Evolutionary conservation across 2,113 vertebrate genomes (phyloP).

Genomic region (Lagopus muta): DNA sequence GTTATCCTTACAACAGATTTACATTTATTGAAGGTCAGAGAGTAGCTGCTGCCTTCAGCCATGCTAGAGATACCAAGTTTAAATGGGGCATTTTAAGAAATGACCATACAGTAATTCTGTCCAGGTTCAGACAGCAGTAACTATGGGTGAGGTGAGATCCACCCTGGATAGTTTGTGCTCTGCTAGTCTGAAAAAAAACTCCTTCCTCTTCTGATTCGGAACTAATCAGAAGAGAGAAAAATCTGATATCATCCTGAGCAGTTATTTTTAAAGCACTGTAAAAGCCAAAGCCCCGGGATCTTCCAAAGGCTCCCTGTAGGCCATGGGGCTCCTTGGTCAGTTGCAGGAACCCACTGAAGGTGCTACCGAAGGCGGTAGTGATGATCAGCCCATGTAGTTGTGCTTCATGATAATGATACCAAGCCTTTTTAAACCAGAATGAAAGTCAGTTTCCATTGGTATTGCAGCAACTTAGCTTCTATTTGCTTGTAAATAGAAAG

Average conservation of each 20-base stretch:
- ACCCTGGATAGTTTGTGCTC: neutral
- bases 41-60: neutral
- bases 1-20: neutral
- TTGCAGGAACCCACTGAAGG: fast-evolving
- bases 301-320: neutral
- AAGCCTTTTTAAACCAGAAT: neutral
- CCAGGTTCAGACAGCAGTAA: neutral
- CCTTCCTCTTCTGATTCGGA: neutral
- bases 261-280: neutral
- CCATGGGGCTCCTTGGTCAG: neutral
- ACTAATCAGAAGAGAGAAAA: neutral
- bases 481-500: neutral
- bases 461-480: neutral
- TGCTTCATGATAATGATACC: neutral
- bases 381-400: fast-evolving
- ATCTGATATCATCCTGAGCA: neutral
- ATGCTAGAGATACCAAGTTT: neutral
- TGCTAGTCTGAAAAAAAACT: neutral
- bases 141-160: neutral
- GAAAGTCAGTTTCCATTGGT: neutral
- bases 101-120: neutral
- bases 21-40: neutral
- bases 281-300: neutral
- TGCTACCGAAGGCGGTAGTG: neutral
- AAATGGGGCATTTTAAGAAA: neutral